phyloP scores from a whole-genome alignment of 2,113 vertebrate genomes.

The Burhinus oedicnemus region DNA sequence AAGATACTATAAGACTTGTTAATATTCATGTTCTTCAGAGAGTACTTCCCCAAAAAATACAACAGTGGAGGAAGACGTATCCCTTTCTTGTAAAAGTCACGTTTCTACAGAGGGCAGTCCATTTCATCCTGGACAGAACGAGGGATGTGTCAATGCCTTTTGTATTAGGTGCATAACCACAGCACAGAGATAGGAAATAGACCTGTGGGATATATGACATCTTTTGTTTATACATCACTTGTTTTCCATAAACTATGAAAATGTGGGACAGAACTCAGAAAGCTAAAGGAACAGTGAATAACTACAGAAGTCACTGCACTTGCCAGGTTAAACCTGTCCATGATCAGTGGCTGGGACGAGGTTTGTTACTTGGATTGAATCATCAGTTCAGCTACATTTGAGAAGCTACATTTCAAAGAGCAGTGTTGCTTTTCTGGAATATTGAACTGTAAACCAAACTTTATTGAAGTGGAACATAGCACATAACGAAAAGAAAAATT shows the following conservation, averaged over 20 bases:
- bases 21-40: background rate
- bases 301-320: background rate
- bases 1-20: background rate
- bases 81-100: background rate
- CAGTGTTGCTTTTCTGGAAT: background rate
- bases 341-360: background rate
- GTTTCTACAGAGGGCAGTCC: background rate
- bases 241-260: background rate
- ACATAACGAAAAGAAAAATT: background rate
- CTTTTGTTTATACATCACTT: background rate
- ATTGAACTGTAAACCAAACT: background rate
- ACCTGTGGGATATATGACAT: background rate
- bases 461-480: background rate
- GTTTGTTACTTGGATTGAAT: background rate
- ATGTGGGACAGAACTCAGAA: background rate
- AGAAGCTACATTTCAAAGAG: background rate
- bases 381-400: background rate
- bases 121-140: background rate
- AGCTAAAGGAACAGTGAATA: background rate
- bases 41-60: background rate
- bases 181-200: rapidly evolving
- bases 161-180: background rate
- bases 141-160: background rate
- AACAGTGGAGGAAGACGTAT: background rate
- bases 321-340: background rate